phyloP scores from a whole-genome alignment of 2,888 invertebrate species.

The Chesias legatella region DNA sequence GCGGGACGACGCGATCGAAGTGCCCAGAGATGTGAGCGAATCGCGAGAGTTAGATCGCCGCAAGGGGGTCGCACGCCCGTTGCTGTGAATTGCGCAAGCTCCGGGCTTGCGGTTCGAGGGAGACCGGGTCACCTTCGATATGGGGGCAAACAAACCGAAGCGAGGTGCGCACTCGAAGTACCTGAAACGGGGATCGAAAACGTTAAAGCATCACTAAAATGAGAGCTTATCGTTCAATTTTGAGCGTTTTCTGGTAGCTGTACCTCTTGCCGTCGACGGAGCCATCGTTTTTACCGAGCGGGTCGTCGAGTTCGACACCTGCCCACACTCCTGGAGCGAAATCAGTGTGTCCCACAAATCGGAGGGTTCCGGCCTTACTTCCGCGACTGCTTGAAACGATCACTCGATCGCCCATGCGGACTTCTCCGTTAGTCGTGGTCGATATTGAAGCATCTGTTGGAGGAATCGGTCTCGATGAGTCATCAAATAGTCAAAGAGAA shows the following conservation, averaged over 20 bases:
- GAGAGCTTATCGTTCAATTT: neutral
- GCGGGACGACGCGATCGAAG: constrained; percentile 81
- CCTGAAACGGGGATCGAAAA: constrained; percentile 72
- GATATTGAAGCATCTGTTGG: constrained; percentile 69
- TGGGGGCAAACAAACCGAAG: constrained; percentile 96
- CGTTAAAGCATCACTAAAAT: constrained; percentile 6
- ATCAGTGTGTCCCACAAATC: constrained; percentile 92
- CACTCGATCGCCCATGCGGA: constrained; percentile 93
- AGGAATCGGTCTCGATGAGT: constrained; percentile 1
- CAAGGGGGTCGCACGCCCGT: constrained; percentile 81
- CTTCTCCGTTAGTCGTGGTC: constrained; percentile 79
- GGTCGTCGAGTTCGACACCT: constrained; percentile 96
- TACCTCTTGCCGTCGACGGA: constrained; percentile 95
- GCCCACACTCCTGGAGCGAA: constrained; percentile 97
- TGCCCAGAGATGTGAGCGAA: constrained; percentile 86
- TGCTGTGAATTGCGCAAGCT: constrained; percentile 82
- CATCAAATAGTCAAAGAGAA: neutral
- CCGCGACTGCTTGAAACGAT: constrained; percentile 93
- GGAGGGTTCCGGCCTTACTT: constrained; percentile 92
- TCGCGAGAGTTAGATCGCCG: constrained; percentile 91
- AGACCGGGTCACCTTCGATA: constrained; percentile 92
- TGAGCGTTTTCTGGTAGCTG: constrained; percentile 2
- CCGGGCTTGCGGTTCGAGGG: constrained; percentile 86
- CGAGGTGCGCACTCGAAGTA: constrained; percentile 96
- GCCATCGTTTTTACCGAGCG: constrained; percentile 97